Conservation (phyloP, 2,797 vertebrate genomes). For the Margarornis squamiger region DNA sequence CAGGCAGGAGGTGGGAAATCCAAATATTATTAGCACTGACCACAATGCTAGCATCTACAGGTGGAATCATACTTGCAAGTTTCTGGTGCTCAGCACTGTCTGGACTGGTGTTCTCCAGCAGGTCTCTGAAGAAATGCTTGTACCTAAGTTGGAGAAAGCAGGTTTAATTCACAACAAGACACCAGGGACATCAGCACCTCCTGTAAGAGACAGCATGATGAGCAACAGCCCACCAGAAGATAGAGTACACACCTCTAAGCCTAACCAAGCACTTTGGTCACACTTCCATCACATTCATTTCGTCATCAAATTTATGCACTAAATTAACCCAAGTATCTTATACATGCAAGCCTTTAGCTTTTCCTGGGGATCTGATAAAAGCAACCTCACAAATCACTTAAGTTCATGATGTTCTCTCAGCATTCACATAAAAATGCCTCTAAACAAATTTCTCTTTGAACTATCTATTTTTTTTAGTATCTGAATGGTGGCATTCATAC, state of each 20-base stretch:
- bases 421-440: neutral
- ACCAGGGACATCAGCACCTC: neutral
- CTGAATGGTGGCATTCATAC: neutral
- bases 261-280: neutral
- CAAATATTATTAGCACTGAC: neutral
- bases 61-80: constrained; percentile 82
- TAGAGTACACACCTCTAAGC: neutral
- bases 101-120: constrained; percentile 86
- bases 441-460: neutral
- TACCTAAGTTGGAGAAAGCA: constrained; percentile 78
- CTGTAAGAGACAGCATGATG: neutral
- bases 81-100: constrained; percentile 81
- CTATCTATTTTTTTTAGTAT: neutral
- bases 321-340: neutral
- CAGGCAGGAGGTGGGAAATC: neutral
- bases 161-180: neutral
- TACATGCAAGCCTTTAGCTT: neutral
- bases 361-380: neutral
- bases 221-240: neutral
- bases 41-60: neutral
- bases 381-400: neutral
- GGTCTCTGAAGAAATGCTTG: constrained; percentile 82
- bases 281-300: neutral
- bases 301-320: neutral
- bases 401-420: neutral